phyloP scores from a whole-genome alignment of 2,888 invertebrate genomes.

The Andrena trimmerana region DNA sequence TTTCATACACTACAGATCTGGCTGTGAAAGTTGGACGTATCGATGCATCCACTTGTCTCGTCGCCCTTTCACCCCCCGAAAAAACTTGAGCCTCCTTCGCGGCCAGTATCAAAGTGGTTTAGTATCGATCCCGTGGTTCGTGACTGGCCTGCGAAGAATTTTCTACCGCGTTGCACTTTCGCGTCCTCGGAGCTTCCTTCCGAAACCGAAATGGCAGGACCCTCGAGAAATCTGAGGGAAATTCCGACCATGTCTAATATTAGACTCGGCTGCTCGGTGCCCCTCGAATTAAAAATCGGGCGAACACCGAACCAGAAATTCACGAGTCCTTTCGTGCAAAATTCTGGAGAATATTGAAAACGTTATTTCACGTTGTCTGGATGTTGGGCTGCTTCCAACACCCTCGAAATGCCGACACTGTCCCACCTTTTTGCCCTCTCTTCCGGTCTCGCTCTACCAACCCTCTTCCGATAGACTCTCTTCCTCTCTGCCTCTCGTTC shows the following conservation, averaged over 20 bases:
- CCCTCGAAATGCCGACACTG: slow-evolving; percentile 31
- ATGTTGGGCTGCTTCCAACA: slow-evolving; percentile 66
- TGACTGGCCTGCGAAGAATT: slow-evolving; percentile 60
- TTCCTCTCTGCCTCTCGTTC: background rate
- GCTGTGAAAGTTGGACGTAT: slow-evolving; percentile 36
- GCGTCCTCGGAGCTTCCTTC: background rate
- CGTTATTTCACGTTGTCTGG: slow-evolving; percentile 70
- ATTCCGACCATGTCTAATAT: background rate
- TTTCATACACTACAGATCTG: slow-evolving; percentile 17
- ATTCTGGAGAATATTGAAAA: slow-evolving; percentile 72
- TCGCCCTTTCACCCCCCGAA: slow-evolving; percentile 14
- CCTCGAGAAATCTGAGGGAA: slow-evolving; percentile 1
- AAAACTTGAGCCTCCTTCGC: slow-evolving; percentile 43
- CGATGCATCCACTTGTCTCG: slow-evolving; percentile 41
- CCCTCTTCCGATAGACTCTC: slow-evolving; percentile 8
- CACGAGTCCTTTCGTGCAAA: slow-evolving; percentile 51
- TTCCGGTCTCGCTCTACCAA: slow-evolving; percentile 14
- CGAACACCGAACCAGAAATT: background rate
- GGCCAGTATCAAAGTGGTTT: slow-evolving; percentile 63
- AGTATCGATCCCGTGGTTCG: slow-evolving; percentile 63
- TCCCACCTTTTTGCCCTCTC: slow-evolving; percentile 14
- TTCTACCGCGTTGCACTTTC: slow-evolving; percentile 1
- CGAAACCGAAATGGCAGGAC: background rate
- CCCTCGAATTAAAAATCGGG: slow-evolving; percentile 24
- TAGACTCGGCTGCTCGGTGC: background rate